Percentiles rank a stretch among this genome's conserved stretches.
Evolutionary conservation across 2,888 invertebrate species (phyloP).

Genomic region (Crioceris asparagi): DNA sequence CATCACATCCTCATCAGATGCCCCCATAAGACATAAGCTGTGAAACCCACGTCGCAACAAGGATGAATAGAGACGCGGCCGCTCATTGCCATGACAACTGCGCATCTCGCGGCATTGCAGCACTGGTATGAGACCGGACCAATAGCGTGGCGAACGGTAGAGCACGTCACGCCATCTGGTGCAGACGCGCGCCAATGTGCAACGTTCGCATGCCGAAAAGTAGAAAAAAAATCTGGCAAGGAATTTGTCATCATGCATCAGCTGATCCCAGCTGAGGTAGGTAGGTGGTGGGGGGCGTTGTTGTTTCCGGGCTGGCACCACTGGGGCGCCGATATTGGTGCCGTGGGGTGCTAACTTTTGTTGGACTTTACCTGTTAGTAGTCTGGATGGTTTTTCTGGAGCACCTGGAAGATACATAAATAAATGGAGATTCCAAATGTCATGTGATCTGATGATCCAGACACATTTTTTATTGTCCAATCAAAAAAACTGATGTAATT

Average conservation of each 20-base stretch:
- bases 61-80: constrained; percentile 58
- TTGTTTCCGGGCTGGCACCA: constrained; percentile 22
- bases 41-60: constrained; percentile 79
- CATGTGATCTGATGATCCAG: too few relatives aligned
- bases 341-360: constrained; percentile 13
- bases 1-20: constrained; percentile 79
- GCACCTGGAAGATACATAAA: constrained; percentile 20
- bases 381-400: constrained; percentile 42
- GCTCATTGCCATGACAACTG: constrained; percentile 4
- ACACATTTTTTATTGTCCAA: too few relatives aligned
- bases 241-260: constrained; percentile 77
- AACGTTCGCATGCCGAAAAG: constrained; percentile 59
- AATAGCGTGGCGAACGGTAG: constrained; percentile 62
- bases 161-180: constrained; percentile 79
- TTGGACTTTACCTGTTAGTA: constrained; percentile 27
- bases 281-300: constrained; percentile 42
- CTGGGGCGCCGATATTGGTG: constrained; percentile 19
- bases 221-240: constrained; percentile 75
- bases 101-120: constrained; percentile 77
- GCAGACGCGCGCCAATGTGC: constrained; percentile 75
- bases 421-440: too few relatives aligned
- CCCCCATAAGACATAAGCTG: constrained; percentile 71
- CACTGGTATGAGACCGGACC: constrained; percentile 69
- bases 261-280: constrained; percentile 58
- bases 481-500: too few relatives aligned